Evolutionary conservation across 2,797 vertebrate genomes (phyloP).

Genomic region (Pelodytes ibericus): DNA sequence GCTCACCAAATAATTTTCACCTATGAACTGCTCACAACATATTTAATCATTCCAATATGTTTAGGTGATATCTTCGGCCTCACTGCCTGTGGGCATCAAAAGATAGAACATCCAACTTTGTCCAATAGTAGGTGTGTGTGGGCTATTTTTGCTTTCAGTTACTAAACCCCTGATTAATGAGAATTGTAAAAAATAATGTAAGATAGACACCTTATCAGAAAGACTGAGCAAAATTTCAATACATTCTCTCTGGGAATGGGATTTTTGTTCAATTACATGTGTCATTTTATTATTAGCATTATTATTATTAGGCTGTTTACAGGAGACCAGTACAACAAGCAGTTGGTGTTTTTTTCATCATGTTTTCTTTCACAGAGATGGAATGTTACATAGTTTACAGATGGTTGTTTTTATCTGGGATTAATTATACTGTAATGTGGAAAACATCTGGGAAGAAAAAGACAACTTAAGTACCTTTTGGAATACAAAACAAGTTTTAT

Average conservation of each 20-base stretch:
- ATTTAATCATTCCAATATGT: too few relatives aligned
- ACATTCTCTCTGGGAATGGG: background rate
- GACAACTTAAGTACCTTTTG: background rate
- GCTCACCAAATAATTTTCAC: too few relatives aligned
- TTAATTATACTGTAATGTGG: conserved; percentile 27
- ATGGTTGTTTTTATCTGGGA: background rate
- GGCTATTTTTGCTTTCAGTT: too few relatives aligned
- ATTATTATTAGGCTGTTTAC: background rate
- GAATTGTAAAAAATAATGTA: too few relatives aligned
- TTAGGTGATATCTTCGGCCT: too few relatives aligned
- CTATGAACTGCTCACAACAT: too few relatives aligned
- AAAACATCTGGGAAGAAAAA: conserved; percentile 11
- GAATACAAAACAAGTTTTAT: conserved; percentile 30
- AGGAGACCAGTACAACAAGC: background rate
- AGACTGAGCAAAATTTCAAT: background rate
- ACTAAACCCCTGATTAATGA: too few relatives aligned
- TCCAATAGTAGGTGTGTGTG: too few relatives aligned
- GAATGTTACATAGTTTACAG: background rate
- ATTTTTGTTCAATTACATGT: background rate
- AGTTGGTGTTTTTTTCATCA: background rate
- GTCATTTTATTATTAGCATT: background rate
- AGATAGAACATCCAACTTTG: too few relatives aligned
- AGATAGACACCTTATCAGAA: too few relatives aligned
- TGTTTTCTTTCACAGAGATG: background rate
- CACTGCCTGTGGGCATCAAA: too few relatives aligned